A percentile compares a stretch with the other conserved stretches of the same genome.
Evolutionary conservation across 2,797 vertebrate species (phyloP).

Genomic region (Carduelis carduelis): DNA sequence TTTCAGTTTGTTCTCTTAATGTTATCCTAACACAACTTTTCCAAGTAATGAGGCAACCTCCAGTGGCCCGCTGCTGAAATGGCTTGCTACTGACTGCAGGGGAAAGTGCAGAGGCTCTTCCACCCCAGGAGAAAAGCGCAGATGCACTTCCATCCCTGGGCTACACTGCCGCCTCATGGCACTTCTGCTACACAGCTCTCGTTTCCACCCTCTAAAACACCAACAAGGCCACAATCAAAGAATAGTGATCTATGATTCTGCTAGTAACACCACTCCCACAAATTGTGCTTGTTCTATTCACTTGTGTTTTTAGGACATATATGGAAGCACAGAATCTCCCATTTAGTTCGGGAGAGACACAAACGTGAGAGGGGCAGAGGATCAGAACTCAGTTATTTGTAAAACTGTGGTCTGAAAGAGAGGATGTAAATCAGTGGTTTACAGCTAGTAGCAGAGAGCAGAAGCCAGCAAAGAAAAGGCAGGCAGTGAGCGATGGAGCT

Average conservation of each 20-base stretch:
- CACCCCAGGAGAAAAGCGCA: rapidly evolving
- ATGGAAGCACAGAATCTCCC: neutral
- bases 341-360: neutral
- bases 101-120: neutral
- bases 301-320: neutral
- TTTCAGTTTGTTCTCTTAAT: constrained; percentile 13
- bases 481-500: neutral
- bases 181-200: neutral
- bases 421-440: neutral
- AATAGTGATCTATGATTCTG: rapidly evolving
- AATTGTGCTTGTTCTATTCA: neutral
- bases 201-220: rapidly evolving
- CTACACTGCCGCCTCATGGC: constrained; percentile 22
- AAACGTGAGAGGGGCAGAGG: neutral
- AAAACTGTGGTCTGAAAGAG: neutral
- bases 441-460: neutral
- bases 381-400: neutral
- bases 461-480: neutral
- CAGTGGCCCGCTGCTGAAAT: neutral
- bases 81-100: rapidly evolving
- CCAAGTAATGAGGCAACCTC: constrained; percentile 4
- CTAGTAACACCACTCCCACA: neutral
- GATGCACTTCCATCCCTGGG: neutral
- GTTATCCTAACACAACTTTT: neutral
- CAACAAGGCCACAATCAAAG: rapidly evolving